phyloP scores from a whole-genome alignment of 2,113 vertebrate species.

The Scytalopus superciliaris region DNA sequence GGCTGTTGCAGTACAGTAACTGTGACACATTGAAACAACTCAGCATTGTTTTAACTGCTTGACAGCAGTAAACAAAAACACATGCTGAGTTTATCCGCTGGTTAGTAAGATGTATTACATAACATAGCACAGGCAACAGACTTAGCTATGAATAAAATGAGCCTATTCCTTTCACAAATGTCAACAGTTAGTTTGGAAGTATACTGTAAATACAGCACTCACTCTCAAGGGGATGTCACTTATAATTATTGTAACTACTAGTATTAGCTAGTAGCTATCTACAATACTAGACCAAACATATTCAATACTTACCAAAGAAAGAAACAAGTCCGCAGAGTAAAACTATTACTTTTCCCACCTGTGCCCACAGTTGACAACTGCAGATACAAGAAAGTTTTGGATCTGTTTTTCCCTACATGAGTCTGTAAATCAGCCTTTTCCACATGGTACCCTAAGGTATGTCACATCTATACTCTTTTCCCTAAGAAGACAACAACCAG shows the following conservation, averaged over 20 bases:
- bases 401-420: not conserved
- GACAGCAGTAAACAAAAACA: slow-evolving; percentile 69
- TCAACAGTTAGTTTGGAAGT: not conserved
- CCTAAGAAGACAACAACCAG: not conserved
- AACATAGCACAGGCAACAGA: slow-evolving; percentile 26
- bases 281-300: not conserved
- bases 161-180: slow-evolving; percentile 7
- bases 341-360: not conserved
- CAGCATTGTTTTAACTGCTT: slow-evolving; percentile 63
- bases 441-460: not conserved
- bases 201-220: not conserved
- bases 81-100: slow-evolving; percentile 45
- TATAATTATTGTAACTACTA: not conserved
- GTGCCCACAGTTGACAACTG: not conserved
- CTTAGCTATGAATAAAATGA: slow-evolving; percentile 16
- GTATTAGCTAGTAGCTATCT: not conserved
- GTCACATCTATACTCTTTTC: not conserved
- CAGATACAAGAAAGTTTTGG: not conserved
- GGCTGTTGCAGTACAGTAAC: not conserved
- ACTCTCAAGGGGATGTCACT: not conserved
- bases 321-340: not conserved
- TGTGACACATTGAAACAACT: slow-evolving; percentile 44
- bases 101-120: slow-evolving; percentile 48
- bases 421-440: not conserved
- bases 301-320: not conserved